Conservation (phyloP, 1,140 invertebrate genomes). For the Octopus bimaculoides region DNA sequence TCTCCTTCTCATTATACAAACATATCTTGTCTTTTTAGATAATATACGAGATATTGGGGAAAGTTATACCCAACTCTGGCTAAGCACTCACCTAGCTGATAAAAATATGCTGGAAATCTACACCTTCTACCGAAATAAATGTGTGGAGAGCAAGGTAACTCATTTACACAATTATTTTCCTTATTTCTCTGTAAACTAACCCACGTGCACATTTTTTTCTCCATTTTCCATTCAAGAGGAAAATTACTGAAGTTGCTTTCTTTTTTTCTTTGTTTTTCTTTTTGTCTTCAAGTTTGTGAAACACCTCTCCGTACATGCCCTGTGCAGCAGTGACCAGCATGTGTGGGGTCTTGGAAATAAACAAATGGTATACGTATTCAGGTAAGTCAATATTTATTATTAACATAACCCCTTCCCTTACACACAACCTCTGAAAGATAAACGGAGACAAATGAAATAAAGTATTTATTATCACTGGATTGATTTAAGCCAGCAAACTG, state of each 20-base stretch:
- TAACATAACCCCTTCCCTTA: too few species aligned
- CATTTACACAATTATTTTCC: too few species aligned
- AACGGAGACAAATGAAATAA: too few species aligned
- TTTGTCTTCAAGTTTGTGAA: constrained; percentile 9
- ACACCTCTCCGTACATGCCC: not conserved
- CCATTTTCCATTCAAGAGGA: too few species aligned
- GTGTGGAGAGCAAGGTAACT: constrained; percentile 9
- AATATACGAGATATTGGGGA: not conserved
- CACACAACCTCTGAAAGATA: too few species aligned
- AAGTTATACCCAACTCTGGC: not conserved
- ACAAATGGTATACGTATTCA: constrained; percentile 3
- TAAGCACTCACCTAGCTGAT: not conserved
- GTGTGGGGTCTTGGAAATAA: constrained; percentile 6
- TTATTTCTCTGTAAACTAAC: too few species aligned
- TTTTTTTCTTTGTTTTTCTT: not conserved
- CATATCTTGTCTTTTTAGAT: not conserved
- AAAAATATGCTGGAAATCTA: not conserved
- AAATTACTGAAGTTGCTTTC: too few species aligned
- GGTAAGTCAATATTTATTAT: not conserved
- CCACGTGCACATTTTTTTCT: too few species aligned
- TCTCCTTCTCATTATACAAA: not conserved
- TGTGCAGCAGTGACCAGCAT: not conserved
- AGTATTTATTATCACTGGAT: too few species aligned
- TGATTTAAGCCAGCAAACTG: too few species aligned
- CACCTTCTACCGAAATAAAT: not conserved